phyloP scores from a whole-genome alignment of 2,113 vertebrate genomes.

The Sigmodon hispidus region DNA sequence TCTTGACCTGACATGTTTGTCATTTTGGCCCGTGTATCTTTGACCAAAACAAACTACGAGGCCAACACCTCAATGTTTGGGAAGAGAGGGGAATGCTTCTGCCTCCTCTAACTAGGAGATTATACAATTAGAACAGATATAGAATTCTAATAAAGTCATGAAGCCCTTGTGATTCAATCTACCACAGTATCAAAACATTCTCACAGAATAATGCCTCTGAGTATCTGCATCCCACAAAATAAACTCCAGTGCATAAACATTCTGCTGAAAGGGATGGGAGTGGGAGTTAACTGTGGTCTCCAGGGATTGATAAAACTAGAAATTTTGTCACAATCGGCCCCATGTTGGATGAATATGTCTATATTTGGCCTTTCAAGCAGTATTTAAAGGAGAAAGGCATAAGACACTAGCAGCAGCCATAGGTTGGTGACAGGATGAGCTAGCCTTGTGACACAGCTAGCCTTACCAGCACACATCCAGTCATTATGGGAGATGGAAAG shows the following conservation, averaged over 20 bases:
- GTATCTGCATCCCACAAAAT: neutral
- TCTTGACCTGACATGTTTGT: neutral
- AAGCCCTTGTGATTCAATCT: neutral
- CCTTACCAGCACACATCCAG: neutral
- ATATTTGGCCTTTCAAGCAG: neutral
- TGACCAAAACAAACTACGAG: neutral
- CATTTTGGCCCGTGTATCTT: neutral
- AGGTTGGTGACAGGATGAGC: neutral
- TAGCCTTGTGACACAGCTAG: neutral
- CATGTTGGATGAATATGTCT: neutral
- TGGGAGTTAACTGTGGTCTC: neutral
- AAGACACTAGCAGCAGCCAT: neutral
- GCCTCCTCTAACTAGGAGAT: neutral
- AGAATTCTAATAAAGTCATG: conserved; percentile 16
- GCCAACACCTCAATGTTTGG: neutral
- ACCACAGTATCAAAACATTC: neutral
- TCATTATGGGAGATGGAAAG: neutral
- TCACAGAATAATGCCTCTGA: neutral
- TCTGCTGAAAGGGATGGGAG: neutral
- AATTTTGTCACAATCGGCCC: neutral
- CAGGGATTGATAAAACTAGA: neutral
- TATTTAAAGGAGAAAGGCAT: neutral
- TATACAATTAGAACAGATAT: neutral
- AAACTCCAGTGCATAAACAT: neutral
- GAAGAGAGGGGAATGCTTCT: neutral